These are phyloP conservation scores for Oncorhynchus tshawytscha DNA, from an alignment of 2,113 vertebrate genomes.

Conservation along the genomic window DNA sequence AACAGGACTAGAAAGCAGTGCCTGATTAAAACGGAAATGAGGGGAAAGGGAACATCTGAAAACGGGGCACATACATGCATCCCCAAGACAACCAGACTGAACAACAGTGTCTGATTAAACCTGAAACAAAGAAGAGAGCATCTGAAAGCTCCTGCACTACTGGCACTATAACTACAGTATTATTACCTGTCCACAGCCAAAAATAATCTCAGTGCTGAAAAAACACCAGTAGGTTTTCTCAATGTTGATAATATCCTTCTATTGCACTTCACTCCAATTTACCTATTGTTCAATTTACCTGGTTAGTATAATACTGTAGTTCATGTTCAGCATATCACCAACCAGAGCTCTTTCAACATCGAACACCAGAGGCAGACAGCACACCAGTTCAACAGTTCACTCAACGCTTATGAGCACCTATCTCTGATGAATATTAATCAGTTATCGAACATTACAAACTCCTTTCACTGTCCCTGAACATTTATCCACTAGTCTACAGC, in stretches of 20 bases:
- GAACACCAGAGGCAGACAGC: conserved; percentile 1
- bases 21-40: conserved; percentile 66
- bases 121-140: conserved; percentile 51
- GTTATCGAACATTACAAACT: too few species aligned
- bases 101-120: conserved; percentile 54
- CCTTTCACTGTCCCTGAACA: too few species aligned
- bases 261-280: conserved; percentile 19
- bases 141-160: conserved; percentile 32
- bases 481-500: background rate
- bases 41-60: conserved; percentile 46
- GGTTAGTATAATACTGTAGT: background rate
- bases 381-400: background rate
- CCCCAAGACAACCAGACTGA: conserved; percentile 47
- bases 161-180: conserved; percentile 41
- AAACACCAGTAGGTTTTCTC: conserved; percentile 26
- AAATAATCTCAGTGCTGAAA: conserved; percentile 39
- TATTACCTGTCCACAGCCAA: conserved; percentile 45
- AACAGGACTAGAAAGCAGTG: conserved; percentile 54
- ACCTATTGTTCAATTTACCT: background rate
- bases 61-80: conserved; percentile 48
- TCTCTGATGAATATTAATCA: background rate
- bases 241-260: conserved; percentile 52
- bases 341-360: background rate
- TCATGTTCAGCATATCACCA: background rate
- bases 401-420: background rate